phyloP scores from a whole-genome alignment of 2,888 invertebrate genomes.

The Smittia sp. region DNA sequence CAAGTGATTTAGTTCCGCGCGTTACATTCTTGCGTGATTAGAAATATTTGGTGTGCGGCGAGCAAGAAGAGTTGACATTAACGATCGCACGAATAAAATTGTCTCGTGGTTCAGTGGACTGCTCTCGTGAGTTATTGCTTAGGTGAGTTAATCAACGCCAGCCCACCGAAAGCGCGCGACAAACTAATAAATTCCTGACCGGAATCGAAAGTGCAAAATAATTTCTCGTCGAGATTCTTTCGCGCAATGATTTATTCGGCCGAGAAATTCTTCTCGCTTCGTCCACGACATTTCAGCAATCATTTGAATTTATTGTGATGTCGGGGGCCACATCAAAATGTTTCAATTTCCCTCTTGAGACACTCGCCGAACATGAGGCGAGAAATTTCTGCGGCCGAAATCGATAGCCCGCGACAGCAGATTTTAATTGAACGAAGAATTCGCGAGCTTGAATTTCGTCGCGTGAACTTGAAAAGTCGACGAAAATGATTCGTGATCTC shows the following conservation, averaged over 20 bases:
- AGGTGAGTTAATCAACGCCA: not conserved
- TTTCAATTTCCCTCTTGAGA: not conserved
- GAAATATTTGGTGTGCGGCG: not conserved
- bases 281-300: not conserved
- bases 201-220: not conserved
- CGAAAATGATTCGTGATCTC: too few species aligned
- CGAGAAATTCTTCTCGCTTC: not conserved
- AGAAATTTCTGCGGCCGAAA: not conserved
- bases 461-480: too few species aligned
- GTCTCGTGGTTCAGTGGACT: not conserved
- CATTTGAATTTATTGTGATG: not conserved
- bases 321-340: not conserved
- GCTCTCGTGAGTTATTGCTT: not conserved
- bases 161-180: not conserved
- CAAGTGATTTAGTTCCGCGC: not conserved
- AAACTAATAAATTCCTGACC: not conserved
- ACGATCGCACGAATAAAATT: not conserved
- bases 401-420: not conserved
- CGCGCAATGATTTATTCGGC: too few species aligned
- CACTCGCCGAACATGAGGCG: not conserved
- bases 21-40: constrained; percentile 2
- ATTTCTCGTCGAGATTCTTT: not conserved
- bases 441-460: too few species aligned
- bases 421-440: not conserved
- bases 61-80: not conserved